A percentile compares a stretch with the other conserved stretches of the same genome.
These are phyloP conservation scores for Osmerus eperlanus DNA, from an alignment of 2,113 vertebrate species.

Conservation along the genomic window DNA sequence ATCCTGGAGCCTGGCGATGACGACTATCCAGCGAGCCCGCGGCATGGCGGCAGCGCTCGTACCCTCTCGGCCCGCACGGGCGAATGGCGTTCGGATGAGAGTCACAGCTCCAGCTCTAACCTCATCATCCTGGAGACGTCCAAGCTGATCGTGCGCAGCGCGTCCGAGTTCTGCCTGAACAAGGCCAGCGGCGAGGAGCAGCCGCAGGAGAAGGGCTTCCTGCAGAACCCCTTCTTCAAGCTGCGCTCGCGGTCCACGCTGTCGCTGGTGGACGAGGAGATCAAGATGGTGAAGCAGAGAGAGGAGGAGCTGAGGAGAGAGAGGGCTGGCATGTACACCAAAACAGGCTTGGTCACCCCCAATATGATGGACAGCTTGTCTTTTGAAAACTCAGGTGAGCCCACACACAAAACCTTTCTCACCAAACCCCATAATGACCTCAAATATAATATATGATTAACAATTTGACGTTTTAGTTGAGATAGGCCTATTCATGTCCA, in stretches of 20 bases:
- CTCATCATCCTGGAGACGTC: constrained; percentile 74
- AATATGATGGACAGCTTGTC: constrained; percentile 61
- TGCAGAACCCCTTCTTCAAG: constrained; percentile 79
- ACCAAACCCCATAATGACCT: neutral
- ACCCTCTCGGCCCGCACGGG: constrained; percentile 31
- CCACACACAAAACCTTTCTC: neutral
- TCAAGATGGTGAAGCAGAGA: constrained; percentile 71
- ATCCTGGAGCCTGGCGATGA: constrained; percentile 64
- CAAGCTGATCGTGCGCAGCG: constrained; percentile 73
- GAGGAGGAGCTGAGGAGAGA: constrained; percentile 76
- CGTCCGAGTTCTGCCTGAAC: constrained; percentile 72
- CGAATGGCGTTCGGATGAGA: constrained; percentile 66
- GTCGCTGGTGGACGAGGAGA: constrained; percentile 77
- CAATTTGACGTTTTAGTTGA: neutral
- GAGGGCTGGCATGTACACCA: constrained; percentile 59
- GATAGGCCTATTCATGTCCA: neutral
- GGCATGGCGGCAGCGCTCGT: constrained; percentile 34
- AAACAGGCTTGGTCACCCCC: constrained; percentile 49
- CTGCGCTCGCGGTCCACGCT: constrained; percentile 72
- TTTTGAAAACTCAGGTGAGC: constrained; percentile 68
- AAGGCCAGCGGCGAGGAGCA: constrained; percentile 62
- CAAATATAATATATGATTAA: neutral
- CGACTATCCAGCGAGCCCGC: constrained; percentile 41
- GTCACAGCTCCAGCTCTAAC: constrained; percentile 43
- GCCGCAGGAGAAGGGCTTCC: constrained; percentile 69